Conservation (phyloP, 1,140 invertebrate species). For the Phthorimaea operculella region DNA sequence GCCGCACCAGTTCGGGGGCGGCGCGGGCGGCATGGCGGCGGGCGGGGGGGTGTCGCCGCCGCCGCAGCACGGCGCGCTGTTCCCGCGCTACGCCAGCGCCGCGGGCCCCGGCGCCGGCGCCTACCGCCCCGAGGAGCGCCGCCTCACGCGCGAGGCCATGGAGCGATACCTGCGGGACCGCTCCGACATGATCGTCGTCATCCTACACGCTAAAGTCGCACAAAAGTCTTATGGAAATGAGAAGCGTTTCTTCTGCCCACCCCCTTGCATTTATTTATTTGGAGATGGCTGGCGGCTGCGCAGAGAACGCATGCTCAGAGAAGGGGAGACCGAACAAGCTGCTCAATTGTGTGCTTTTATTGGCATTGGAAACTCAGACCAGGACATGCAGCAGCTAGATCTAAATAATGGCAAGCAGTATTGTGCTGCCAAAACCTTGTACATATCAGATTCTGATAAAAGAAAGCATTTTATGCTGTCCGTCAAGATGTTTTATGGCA, state of each 20-base stretch:
- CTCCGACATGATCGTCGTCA: slow-evolving; percentile 96
- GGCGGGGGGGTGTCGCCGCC: slow-evolving; percentile 65
- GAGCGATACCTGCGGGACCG: slow-evolving; percentile 93
- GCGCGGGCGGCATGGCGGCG: slow-evolving; percentile 74
- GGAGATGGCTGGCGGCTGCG: slow-evolving; percentile 97
- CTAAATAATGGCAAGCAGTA: slow-evolving; percentile 96
- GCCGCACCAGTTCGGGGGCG: slow-evolving; percentile 81
- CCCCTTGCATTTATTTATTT: slow-evolving; percentile 98
- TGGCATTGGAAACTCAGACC: slow-evolving; percentile 98
- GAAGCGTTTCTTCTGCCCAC: slow-evolving; percentile 99
- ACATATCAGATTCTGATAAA: slow-evolving; percentile 99
- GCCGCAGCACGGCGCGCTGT: slow-evolving; percentile 61
- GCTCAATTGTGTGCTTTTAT: slow-evolving; percentile 97
- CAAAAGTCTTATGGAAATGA: slow-evolving; percentile 99
- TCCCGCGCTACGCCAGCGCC: slow-evolving; percentile 61
- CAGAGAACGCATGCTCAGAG: slow-evolving; percentile 88
- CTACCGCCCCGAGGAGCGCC: slow-evolving; percentile 82
- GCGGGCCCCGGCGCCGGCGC: slow-evolving; percentile 69
- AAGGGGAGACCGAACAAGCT: slow-evolving; percentile 89
- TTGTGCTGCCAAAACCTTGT: slow-evolving; percentile 99
- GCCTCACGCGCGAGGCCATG: slow-evolving; percentile 94
- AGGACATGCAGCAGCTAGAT: slow-evolving; percentile 99
- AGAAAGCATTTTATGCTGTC: slow-evolving; percentile 99
- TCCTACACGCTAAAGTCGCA: slow-evolving; percentile 98
- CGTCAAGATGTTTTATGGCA: slow-evolving; percentile 99